Evolutionary conservation across 2,113 vertebrate species (phyloP), one percentile per base, ranked within the genome.

Genomic region (Upupa epops): DNA sequence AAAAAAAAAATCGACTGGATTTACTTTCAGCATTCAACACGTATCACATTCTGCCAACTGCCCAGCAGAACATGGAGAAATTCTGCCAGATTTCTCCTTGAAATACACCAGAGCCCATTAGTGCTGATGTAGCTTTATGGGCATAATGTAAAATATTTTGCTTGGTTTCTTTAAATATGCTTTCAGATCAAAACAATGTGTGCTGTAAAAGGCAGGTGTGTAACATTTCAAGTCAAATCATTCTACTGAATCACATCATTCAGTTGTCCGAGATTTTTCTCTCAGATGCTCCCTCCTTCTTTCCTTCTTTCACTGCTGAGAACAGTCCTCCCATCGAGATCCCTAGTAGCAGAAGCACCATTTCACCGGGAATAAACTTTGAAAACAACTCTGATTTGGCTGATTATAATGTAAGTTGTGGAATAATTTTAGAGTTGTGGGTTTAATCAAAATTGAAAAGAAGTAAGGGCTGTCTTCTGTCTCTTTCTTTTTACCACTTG

Each of bases 11-110:
- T 9, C 8, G 70, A 66, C 20, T 61, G 36, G 31, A 54, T 81
- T 82, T 93, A 84, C 46, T 88, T 95, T 84, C 46, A 72, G 20
- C 36, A 22, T 84, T 86, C 80, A 86, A 28, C 31, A 86, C 52
- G 49, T 81, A 68, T 1, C 36, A 29, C 16, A 19, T 68, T 88
- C 58, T 75, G 54, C 54, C 19, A 71, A 36, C 8, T 84, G 13
- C 22, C 49, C 61, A 34, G 51, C 22, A 72, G 31, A 94, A 72
- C 64, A 54, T 14, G 13, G 31, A 10, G 32, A 75, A 88, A 81
- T n/a, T 0, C 31, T 84, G 58, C 40, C 45, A 80, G 58, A 69
- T 65, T 84, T 20, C 13, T 72, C 11, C 22, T 71, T 21, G 25
- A 45, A 8, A 8, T 82, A 51, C 26, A 91, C 17, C 20, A 1